Evolutionary conservation across 2,113 vertebrate species (phyloP).

Genomic region (Tor tambroides): DNA sequence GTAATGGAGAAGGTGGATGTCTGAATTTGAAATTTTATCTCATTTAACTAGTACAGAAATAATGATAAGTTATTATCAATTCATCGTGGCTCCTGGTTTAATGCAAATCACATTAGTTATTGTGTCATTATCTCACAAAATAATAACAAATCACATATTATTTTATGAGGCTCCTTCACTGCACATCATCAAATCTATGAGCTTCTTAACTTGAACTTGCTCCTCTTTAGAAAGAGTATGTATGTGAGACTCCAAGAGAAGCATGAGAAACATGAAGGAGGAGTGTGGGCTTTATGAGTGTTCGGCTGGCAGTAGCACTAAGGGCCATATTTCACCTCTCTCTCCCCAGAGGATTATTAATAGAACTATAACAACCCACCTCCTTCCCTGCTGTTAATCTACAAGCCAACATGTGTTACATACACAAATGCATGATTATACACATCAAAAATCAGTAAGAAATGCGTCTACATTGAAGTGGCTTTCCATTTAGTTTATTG

Average conservation of each 20-base stretch:
- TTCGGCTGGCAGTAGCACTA: background rate
- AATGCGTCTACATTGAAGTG: background rate
- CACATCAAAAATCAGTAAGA: conserved; percentile 13
- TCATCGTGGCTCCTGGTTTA: background rate
- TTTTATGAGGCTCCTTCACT: background rate
- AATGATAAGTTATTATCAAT: too few species aligned
- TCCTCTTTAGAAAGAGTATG: background rate
- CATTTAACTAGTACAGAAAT: background rate
- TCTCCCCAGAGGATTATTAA: conserved; percentile 28
- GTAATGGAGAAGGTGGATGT: background rate
- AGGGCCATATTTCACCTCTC: conserved; percentile 15
- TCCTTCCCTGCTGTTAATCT: conserved; percentile 29
- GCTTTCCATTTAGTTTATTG: conserved; percentile 27
- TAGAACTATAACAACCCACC: conserved; percentile 25
- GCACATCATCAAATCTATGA: background rate
- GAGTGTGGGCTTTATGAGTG: conserved; percentile 19
- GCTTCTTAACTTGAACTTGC: background rate
- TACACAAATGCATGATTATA: conserved; percentile 7
- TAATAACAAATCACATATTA: background rate
- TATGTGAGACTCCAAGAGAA: background rate
- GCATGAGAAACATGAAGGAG: background rate
- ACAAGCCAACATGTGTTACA: conserved; percentile 22
- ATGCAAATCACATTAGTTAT: too few species aligned
- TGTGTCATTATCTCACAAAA: too few species aligned
- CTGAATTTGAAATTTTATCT: background rate